A percentile compares a stretch with the other conserved stretches of the same genome.
phyloP scores from a whole-genome alignment of 2,113 vertebrate genomes.

The Brachypodius melanocephalos region DNA sequence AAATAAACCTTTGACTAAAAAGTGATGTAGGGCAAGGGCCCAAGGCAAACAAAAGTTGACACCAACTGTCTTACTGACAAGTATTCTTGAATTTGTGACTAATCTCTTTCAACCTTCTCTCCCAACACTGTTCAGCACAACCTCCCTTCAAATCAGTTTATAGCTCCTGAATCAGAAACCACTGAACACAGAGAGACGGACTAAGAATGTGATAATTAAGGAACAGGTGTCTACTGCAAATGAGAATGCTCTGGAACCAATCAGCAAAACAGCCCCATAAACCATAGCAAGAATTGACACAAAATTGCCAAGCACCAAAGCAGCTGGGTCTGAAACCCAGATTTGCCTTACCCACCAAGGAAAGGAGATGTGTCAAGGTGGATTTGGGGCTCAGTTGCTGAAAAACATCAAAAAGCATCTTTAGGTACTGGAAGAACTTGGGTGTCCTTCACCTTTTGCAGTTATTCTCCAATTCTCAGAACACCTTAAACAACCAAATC shows the following conservation, averaged over 20 bases:
- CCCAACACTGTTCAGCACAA: background rate
- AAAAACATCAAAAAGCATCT: background rate
- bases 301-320: background rate
- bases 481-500: background rate
- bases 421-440: background rate
- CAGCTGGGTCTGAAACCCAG: background rate
- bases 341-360: background rate
- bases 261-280: background rate
- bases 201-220: constrained; percentile 34
- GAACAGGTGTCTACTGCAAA: constrained; percentile 71
- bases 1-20: background rate
- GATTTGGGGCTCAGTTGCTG: background rate
- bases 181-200: background rate
- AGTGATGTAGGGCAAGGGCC: background rate
- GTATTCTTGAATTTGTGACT: background rate
- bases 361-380: background rate
- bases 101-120: background rate
- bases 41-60: background rate
- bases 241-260: constrained; percentile 28
- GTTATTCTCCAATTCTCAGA: background rate
- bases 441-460: background rate
- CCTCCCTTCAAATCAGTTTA: background rate
- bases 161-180: background rate
- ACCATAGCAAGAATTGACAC: background rate
- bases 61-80: background rate